Percentiles rank a stretch among this genome's conserved stretches.
These are phyloP conservation scores for Stomorhina lunata DNA, from an alignment of 2,888 invertebrate species.

Conservation along the genomic window DNA sequence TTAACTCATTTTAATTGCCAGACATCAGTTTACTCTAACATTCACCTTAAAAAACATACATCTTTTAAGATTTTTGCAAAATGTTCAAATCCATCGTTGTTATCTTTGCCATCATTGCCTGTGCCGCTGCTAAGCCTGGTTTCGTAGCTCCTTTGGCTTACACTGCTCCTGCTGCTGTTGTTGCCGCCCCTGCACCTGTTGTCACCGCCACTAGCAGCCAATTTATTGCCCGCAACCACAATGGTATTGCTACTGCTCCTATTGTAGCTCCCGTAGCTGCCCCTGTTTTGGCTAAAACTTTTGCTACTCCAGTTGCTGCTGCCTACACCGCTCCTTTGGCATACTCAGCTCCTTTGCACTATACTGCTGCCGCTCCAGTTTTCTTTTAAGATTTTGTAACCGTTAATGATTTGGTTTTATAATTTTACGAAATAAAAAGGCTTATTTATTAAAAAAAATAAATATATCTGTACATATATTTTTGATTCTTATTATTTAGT, in stretches of 20 bases:
- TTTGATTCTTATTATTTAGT: no score
- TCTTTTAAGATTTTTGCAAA: no score
- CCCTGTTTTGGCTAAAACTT: no score
- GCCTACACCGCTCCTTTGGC: background rate
- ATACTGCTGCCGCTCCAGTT: slow-evolving; percentile 46
- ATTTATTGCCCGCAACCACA: slow-evolving; percentile 60
- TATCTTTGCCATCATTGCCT: slow-evolving; percentile 69
- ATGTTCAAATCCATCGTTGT: slow-evolving; percentile 61
- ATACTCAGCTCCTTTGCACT: background rate
- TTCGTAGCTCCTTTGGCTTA: no score
- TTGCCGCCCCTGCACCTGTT: slow-evolving; percentile 70
- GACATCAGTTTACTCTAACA: no score
- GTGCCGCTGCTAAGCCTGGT: slow-evolving; percentile 70
- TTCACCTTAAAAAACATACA: no score
- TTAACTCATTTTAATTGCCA: no score
- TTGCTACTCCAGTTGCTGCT: background rate
- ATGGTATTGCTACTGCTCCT: slow-evolving; percentile 57
- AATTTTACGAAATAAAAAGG: no score
- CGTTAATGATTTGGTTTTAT: no score
- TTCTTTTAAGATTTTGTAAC: no score
- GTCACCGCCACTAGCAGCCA: slow-evolving; percentile 61
- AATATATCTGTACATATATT: no score
- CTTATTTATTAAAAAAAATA: no score
- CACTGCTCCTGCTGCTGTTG: slow-evolving; percentile 35
- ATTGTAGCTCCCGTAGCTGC: slow-evolving; percentile 53